phyloP scores from a whole-genome alignment of 2,113 vertebrate genomes.

The Hiodon tergisus region DNA sequence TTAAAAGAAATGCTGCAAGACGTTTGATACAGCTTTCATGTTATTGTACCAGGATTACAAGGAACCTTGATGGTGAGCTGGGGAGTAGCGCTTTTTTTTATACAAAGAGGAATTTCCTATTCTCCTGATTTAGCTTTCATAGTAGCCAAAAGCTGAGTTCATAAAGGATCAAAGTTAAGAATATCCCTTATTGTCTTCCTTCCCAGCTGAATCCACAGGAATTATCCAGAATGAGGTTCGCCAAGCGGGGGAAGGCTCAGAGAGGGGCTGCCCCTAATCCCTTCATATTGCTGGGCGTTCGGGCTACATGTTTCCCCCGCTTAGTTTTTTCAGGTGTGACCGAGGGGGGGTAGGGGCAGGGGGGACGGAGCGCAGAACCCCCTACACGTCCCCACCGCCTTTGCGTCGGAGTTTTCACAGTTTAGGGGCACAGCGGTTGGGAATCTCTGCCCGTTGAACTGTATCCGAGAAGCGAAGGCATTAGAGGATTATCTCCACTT shows the following conservation, averaged over 20 bases:
- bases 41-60: no score
- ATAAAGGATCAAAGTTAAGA: constrained; percentile 7
- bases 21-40: no score
- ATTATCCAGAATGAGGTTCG: not conserved
- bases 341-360: not conserved
- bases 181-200: constrained; percentile 7
- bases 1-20: no score
- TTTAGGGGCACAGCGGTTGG: not conserved
- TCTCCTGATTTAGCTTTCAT: constrained; percentile 1
- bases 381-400: not conserved
- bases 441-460: constrained; percentile 2
- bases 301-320: not conserved
- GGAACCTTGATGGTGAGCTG: no score
- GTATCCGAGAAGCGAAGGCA: not conserved
- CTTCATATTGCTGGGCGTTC: constrained; percentile 4
- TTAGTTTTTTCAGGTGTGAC: constrained; percentile 18
- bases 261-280: not conserved
- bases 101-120: not conserved
- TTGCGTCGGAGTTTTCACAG: constrained; percentile 4
- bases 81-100: no score
- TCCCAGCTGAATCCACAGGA: constrained; percentile 16
- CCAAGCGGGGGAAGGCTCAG: no score
- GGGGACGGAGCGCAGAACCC: not conserved
- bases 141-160: not conserved
- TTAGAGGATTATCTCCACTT: constrained; percentile 19